Evolutionary conservation across 1,140 invertebrate genomes (phyloP).

Genomic region (Drosophila kurseongensis): DNA sequence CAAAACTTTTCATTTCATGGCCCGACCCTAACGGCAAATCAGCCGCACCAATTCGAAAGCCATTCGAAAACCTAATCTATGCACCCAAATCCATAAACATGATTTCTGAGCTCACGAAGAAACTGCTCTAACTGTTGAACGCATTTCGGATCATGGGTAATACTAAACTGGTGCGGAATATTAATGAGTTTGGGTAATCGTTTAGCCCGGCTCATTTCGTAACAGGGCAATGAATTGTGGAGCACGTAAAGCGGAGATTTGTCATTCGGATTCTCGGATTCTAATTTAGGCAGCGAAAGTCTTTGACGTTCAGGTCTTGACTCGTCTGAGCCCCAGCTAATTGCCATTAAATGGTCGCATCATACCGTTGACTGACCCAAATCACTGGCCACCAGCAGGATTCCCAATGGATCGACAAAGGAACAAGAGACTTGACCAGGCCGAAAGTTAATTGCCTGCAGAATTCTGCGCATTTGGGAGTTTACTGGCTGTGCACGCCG

Average conservation of each 20-base stretch:
- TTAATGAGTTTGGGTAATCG: conserved; percentile 51
- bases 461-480: conserved; percentile 59
- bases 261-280: conserved; percentile 34
- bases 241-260: conserved; percentile 65
- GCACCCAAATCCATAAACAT: conserved; percentile 53
- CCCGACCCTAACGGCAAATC: conserved; percentile 58
- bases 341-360: conserved; percentile 52
- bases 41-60: conserved; percentile 66
- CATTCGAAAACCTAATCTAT: conserved; percentile 64
- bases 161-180: conserved; percentile 52
- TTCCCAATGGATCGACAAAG: conserved; percentile 6
- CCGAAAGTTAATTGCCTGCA: conserved; percentile 60
- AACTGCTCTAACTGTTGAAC: conserved; percentile 65
- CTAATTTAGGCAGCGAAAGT: conserved; percentile 33
- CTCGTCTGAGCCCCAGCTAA: conserved; percentile 29
- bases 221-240: conserved; percentile 39
- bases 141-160: conserved; percentile 59
- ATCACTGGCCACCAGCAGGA: conserved; percentile 39
- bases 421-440: conserved; percentile 39
- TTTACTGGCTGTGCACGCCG: conserved; percentile 38
- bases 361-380: conserved; percentile 54
- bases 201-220: conserved; percentile 31
- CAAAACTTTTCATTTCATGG: conserved; percentile 58
- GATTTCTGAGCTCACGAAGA: conserved; percentile 56
- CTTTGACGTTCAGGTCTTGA: conserved; percentile 41